phyloP scores from a whole-genome alignment of 2,888 invertebrate genomes.

The Alentia gelatinosa region DNA sequence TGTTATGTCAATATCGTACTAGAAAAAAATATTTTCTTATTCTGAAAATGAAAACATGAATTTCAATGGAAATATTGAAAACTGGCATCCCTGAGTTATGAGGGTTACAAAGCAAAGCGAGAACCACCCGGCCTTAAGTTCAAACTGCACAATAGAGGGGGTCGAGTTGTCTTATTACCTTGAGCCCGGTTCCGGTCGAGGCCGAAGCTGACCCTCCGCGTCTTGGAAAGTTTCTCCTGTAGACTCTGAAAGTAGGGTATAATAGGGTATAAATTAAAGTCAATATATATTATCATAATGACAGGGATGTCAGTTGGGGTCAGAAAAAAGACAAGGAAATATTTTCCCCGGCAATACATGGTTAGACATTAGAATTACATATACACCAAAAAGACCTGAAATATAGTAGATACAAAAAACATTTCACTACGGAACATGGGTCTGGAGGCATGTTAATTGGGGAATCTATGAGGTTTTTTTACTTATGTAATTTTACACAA shows the following conservation, averaged over 20 bases:
- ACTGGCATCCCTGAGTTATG: no score
- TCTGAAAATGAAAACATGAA: background rate
- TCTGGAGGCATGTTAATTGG: no score
- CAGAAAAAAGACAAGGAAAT: background rate
- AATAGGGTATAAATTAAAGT: background rate
- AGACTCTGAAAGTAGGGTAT: background rate
- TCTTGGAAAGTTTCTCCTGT: background rate
- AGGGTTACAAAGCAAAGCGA: no score
- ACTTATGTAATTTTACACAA: no score
- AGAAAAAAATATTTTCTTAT: background rate
- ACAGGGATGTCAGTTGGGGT: background rate
- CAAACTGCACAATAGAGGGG: background rate
- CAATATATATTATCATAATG: background rate
- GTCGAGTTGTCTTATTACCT: background rate
- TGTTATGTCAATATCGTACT: background rate
- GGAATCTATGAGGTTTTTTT: no score
- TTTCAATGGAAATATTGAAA: background rate
- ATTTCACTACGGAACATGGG: background rate
- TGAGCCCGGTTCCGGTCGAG: conserved; percentile 68
- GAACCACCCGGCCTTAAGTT: background rate
- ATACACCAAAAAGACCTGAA: background rate
- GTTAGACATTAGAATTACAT: no score
- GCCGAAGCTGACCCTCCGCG: conserved; percentile 70
- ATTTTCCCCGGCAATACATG: no score
- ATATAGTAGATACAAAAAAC: background rate